Base-by-base conservation (phyloP, 2,113 vertebrate genomes). In the Montifringilla adamsi region DNA sequence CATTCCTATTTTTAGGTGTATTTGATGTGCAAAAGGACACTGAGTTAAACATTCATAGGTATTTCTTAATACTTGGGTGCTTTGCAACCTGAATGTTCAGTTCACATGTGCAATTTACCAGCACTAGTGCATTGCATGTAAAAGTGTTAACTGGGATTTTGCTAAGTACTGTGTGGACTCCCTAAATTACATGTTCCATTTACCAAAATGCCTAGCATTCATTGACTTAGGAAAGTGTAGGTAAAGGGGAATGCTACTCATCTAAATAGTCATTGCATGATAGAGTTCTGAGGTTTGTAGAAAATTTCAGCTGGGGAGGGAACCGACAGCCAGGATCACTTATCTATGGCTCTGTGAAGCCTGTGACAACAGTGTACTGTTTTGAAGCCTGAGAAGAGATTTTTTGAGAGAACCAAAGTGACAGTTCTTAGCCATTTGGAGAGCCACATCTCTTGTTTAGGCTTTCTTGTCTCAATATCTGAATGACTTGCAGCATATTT, bases 91-190 rank as follows among this genome's bases (percentile, higher is more conserved):
- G n/a, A 46, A 24, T 17, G 9, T 37, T 83, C 17, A 11, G 28
- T 69, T 91, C 37, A 56, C 17, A 3, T 14, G 15, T 68, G 41
- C 63, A 76, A 15, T 89, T 78, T 67, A 72, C 14, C 30, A 46
- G 43, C 35, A 31, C 23, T 30, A 21, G 21, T 43, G 47, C 11
- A 1, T 15, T 27, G 22, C 28, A 72, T 1, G 0, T 7, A 26
- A 35, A 27, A 68, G 28, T 1, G 1, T 41, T 30, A n/a, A 30
- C 75, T 80, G 56, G 49, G 24, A 44, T 82, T 81, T 78, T 63
- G 35, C 13, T 5, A 41, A 84, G 19, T 70, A 13, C 31, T 26
- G 1, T 39, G 43, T 90, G n/a, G 31, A 15, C 49, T 60, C 44
- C 41, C 77, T 56, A 82, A 83, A 67, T 68, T 19, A 52, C 19